These are phyloP conservation scores for Lysiphlebus fabarum DNA, from an alignment of 1,140 invertebrate genomes.

Conservation along the genomic window DNA sequence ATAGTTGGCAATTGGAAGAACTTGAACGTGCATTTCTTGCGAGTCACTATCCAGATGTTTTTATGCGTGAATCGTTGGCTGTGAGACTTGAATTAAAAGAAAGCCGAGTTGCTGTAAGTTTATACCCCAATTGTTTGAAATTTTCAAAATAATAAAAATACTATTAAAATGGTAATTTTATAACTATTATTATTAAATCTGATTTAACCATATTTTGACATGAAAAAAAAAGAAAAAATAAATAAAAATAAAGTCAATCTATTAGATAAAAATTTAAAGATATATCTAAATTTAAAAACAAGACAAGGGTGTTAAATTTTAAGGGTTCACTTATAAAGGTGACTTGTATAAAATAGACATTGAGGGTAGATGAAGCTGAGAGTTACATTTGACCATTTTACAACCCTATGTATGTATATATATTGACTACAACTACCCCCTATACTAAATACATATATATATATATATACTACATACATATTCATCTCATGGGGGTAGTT, in stretches of 20 bases:
- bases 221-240: too few relatives aligned
- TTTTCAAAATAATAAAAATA: background rate
- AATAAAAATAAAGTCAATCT: too few relatives aligned
- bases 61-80: slow-evolving; percentile 95
- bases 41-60: slow-evolving; percentile 97
- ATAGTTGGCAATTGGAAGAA: slow-evolving; percentile 98
- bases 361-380: slow-evolving; percentile 27
- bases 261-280: too few relatives aligned
- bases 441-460: too few relatives aligned
- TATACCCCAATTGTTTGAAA: slow-evolving; percentile 1
- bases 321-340: too few relatives aligned
- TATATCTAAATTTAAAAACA: too few relatives aligned
- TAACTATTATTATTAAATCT: too few relatives aligned
- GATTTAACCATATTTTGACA: too few relatives aligned
- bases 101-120: slow-evolving; percentile 94
- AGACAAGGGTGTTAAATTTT: too few relatives aligned
- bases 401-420: slow-evolving; percentile 18
- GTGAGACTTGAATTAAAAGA: slow-evolving; percentile 95
- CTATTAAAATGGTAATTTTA: too few relatives aligned
- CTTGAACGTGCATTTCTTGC: slow-evolving; percentile 94
- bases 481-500: slow-evolving; percentile 46
- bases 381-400: background rate
- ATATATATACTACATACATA: too few relatives aligned
- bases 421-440: background rate
- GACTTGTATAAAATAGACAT: slow-evolving; percentile 28